These are phyloP conservation scores for Cheilosia vulpina DNA, from an alignment of 2,888 invertebrate species.

Conservation along the genomic window DNA sequence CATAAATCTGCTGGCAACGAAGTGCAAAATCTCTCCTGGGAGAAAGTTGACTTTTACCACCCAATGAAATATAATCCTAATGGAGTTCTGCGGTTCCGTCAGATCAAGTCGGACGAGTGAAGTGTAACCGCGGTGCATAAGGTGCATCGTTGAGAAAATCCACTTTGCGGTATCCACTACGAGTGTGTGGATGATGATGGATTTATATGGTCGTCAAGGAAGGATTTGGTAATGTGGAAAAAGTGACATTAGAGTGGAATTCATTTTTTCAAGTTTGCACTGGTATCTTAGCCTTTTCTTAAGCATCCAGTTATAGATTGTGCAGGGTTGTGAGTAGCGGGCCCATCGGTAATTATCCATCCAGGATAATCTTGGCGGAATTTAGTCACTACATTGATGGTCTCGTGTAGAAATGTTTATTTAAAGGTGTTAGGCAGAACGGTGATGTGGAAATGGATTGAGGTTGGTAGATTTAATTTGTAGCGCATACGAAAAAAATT, in stretches of 20 bases:
- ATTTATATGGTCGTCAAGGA: conserved; percentile 52
- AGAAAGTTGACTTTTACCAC: conserved; percentile 71
- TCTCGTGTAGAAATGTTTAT: too few species aligned
- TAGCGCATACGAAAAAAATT: too few species aligned
- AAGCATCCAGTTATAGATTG: too few species aligned
- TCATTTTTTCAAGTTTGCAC: background rate
- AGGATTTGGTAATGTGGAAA: conserved; percentile 3
- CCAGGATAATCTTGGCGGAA: too few species aligned
- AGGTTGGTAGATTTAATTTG: too few species aligned
- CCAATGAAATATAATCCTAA: conserved; percentile 73
- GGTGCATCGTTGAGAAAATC: conserved; percentile 48
- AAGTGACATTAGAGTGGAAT: background rate
- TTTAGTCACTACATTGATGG: too few species aligned
- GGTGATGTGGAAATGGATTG: too few species aligned
- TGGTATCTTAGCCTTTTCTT: background rate
- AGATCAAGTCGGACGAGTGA: background rate
- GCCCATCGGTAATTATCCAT: too few species aligned
- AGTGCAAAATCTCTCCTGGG: conserved; percentile 65
- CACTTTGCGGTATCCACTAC: conserved; percentile 43
- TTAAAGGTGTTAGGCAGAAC: too few species aligned
- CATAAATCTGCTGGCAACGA: conserved; percentile 71
- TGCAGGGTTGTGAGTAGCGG: too few species aligned
- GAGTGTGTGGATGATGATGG: conserved; percentile 36
- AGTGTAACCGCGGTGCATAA: conserved; percentile 34
- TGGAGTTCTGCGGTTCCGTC: conserved; percentile 63